phyloP scores from a whole-genome alignment of 1,140 invertebrate species.

The Colletes latitarsis region DNA sequence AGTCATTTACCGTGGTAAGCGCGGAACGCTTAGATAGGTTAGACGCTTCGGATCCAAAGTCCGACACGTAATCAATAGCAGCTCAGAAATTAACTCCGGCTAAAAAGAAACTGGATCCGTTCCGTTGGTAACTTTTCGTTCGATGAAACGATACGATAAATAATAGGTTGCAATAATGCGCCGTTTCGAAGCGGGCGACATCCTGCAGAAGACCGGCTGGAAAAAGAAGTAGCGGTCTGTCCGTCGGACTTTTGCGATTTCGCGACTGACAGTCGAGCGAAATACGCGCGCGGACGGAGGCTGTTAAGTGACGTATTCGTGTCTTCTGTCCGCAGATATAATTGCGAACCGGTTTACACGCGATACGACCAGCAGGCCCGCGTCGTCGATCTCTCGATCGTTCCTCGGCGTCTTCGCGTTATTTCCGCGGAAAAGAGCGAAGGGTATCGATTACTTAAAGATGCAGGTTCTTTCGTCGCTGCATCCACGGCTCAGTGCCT shows the following conservation, averaged over 20 bases:
- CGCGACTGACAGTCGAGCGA: neutral
- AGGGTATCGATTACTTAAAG: conserved; percentile 10
- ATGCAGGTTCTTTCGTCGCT: neutral
- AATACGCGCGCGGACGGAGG: neutral
- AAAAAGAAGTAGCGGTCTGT: neutral
- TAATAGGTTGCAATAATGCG: too few species aligned
- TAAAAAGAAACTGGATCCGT: too few species aligned
- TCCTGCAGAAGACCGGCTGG: neutral
- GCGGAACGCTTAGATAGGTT: too few species aligned
- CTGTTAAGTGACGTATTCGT: conserved; percentile 70
- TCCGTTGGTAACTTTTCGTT: too few species aligned
- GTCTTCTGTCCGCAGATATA: conserved; percentile 34
- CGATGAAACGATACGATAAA: too few species aligned
- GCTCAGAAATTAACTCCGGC: too few species aligned
- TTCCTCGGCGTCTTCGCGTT: neutral
- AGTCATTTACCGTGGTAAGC: too few species aligned
- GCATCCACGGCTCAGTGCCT: neutral
- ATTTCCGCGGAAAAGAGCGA: neutral
- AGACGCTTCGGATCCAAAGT: too few species aligned
- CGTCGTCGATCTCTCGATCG: neutral
- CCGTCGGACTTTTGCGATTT: neutral
- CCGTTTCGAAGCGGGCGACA: too few species aligned
- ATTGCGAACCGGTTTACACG: neutral
- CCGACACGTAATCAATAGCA: too few species aligned
- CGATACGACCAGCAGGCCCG: neutral